These are phyloP conservation scores for Galerucella calmariensis DNA, from an alignment of 2,888 invertebrate species.

Conservation along the genomic window DNA sequence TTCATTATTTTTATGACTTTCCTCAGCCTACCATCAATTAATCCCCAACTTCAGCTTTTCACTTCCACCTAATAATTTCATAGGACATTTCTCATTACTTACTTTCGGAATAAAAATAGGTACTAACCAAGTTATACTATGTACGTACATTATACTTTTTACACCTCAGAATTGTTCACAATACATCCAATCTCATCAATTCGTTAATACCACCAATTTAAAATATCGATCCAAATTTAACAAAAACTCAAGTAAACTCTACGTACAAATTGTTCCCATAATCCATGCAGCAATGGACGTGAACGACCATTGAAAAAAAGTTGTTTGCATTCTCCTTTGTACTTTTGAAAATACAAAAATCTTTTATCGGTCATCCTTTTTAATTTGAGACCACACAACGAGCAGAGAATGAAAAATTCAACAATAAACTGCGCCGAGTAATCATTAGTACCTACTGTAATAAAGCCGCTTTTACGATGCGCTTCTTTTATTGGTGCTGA, in stretches of 20 bases:
- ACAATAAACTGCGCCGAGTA: constrained; percentile 28
- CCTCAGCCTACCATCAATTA: too few species aligned
- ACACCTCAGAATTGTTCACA: not conserved
- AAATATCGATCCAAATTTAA: constrained; percentile 11
- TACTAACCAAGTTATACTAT: too few species aligned
- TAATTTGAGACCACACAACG: constrained; percentile 34
- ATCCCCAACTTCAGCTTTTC: too few species aligned
- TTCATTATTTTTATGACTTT: too few species aligned
- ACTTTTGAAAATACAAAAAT: constrained; percentile 23
- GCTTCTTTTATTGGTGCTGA: constrained; percentile 33
- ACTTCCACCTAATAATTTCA: too few species aligned
- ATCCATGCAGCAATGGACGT: constrained; percentile 16
- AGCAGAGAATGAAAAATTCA: constrained; percentile 35
- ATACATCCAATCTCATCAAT: not conserved
- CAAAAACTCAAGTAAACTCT: not conserved
- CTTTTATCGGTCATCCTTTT: constrained; percentile 32
- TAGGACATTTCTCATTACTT: too few species aligned
- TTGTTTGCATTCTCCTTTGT: constrained; percentile 29
- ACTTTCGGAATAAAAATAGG: too few species aligned
- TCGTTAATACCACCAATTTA: not conserved
- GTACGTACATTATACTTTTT: too few species aligned
- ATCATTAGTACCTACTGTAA: constrained; percentile 35
- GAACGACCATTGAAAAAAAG: constrained; percentile 26
- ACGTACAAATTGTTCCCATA: constrained; percentile 29
- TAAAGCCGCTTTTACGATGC: constrained; percentile 29